These are phyloP conservation scores for Podotricha telesiphe DNA, from an alignment of 2,888 invertebrate genomes.

Conservation along the genomic window DNA sequence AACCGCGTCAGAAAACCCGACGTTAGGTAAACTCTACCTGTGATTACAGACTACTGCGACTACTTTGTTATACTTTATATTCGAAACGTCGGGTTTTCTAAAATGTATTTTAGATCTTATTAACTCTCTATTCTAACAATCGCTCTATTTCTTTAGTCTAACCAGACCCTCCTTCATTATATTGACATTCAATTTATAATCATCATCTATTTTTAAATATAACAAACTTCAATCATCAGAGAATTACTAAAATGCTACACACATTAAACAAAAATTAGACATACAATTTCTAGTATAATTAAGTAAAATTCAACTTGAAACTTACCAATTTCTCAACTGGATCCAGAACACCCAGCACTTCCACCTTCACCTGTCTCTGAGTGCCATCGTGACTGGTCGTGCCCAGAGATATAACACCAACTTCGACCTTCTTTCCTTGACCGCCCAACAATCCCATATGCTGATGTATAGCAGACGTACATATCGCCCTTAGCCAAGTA, in stretches of 20 bases:
- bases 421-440: slow-evolving; percentile 87
- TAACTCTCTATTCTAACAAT: no score
- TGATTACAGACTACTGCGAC: no score
- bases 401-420: slow-evolving; percentile 94
- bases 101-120: no score
- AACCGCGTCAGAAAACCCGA: no score
- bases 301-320: slow-evolving; percentile 12
- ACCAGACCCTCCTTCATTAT: no score
- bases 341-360: slow-evolving; percentile 93
- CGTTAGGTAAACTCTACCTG: no score
- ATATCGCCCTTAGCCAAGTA: slow-evolving; percentile 86
- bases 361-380: slow-evolving; percentile 92
- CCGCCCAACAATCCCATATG: slow-evolving; percentile 90
- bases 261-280: not conserved
- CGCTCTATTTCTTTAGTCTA: no score
- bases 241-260: not conserved
- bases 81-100: no score
- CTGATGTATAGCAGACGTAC: slow-evolving; percentile 91
- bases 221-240: no score
- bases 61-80: no score
- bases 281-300: not conserved
- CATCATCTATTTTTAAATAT: no score
- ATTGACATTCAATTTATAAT: no score
- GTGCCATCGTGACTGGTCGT: slow-evolving; percentile 92
- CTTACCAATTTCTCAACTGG: slow-evolving; percentile 86